Evolutionary conservation across 2,797 vertebrate genomes (phyloP), one percentile per base, ranked within the genome.

Genomic region (Sebastes paucispinis): DNA sequence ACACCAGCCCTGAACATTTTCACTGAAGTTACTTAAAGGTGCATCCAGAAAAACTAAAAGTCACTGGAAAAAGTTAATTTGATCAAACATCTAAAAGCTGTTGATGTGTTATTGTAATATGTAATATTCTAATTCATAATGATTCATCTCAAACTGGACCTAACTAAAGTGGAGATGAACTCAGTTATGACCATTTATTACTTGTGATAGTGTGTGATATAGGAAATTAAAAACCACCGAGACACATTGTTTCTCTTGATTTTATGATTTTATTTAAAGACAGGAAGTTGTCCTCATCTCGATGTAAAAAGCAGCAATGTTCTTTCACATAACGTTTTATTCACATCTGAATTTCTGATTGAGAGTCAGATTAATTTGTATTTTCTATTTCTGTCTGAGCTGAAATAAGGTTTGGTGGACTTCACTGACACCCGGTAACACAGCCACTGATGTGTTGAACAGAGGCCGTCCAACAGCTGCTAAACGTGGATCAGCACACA

Each of bases 201-300:
- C 27, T 12, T 18, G 3, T 50, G 60, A 54, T 25, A 34, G 10
- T 64, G 43, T 47, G 6, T 8, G 43, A 47, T 47, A 47, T 47
- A 47, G 3, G 3, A 70, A 66, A 69, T 22, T 3, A 62, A 73
- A 73, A 81, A 68, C 8, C 71, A 82, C 11, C 4, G 60, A 57
- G 70, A 87, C 77, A 64, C 60, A 62, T 7, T 24, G 63, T 92
- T 92, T 89, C 34, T 88, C 73, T 79, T 81, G 55, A 79, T 89
- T 94, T 94, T 93, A 93, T 81, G 55, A 79, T 89, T 94, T 94
- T 93, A 93, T 94, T 95, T 78, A 78, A 92, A 89, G 84, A 84
- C 80, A 83, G 73, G 50, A 54, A 83, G 70, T 82, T 69, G 31
- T 82, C 79, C 77, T 89, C 20, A 64, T 84, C 73, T 89, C 32